These are phyloP conservation scores for Oopsacas minuta DNA, from an alignment of 37 sponge, comb jelly and placozoan species.

Conservation along the genomic window DNA sequence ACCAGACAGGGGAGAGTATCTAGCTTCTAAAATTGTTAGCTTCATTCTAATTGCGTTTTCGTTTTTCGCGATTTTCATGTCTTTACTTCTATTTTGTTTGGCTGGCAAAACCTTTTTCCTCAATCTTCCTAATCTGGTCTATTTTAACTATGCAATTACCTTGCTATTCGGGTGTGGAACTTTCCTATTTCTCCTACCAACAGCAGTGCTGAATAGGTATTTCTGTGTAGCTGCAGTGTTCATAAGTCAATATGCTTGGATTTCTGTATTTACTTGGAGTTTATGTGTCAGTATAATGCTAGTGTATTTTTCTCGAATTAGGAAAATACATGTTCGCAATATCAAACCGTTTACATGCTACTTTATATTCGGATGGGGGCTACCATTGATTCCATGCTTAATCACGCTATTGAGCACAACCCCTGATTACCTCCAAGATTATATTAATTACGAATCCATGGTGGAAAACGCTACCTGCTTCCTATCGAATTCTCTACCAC, in stretches of 20 bases:
- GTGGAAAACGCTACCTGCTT: neutral
- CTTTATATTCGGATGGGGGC: neutral
- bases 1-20: neutral
- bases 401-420: neutral
- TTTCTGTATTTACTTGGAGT: conserved; percentile 3
- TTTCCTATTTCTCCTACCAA: neutral
- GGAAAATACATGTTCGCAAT: neutral
- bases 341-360: neutral
- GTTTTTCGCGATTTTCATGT: neutral
- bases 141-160: neutral
- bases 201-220: neutral
- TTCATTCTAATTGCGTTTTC: neutral
- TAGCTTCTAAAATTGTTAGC: neutral
- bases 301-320: neutral
- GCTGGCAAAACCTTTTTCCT: neutral
- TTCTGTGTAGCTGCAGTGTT: neutral
- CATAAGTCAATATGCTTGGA: neutral
- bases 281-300: neutral
- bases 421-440: neutral
- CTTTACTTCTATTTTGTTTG: neutral
- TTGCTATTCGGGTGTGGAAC: neutral
- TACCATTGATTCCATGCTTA: neutral
- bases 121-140: neutral
- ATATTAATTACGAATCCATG: neutral
- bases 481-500: neutral